Base-by-base conservation (phyloP, 1,140 invertebrate genomes). In the Rhizoglyphus robini region DNA sequence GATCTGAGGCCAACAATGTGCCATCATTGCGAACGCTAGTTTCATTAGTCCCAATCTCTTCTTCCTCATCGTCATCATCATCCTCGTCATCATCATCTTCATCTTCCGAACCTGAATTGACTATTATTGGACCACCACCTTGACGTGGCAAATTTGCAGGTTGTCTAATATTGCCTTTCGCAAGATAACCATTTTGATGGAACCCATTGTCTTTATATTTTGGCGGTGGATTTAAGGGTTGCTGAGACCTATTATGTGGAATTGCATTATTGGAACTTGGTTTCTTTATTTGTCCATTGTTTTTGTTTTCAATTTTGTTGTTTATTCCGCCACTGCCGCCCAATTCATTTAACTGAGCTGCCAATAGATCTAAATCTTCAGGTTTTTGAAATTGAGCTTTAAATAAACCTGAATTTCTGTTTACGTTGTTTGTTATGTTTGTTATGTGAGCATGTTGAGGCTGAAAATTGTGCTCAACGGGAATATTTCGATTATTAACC, bases 1-100 rank as follows among this genome's bases (percentile, higher is more conserved):
- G 91, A 79, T 97, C 93, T 72, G 90, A 95, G 38, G 93, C 93
- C 4, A 96, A 80, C 31, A 96, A 78, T 0, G 93, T 96, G 59
- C 93, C 94, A 78, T 96, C 91, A 72, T 91, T 91, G 67, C 87
- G 80, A 36, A 79, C 76, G 29, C 78, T 74, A 11, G 27, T 23
- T 23, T 29, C 58, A 60, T 34, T 46, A 51, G 72, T 71, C 4
- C 75, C 75, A 41, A 77, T 81, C 65, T 82, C 81, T 54, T 79
- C 81, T 63, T 74, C 73, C 60, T 79, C 79, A 63, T 79, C 78
- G 67, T 79, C 78, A 67, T 77, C 75, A 34, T 60, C 58, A 32
- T 60, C 58, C 58, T 76, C 76, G 49, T 76, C 68, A 23, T n/a
- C 67, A 65, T 41, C 68, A 65, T 59, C 65, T 4, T 76, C 67